These are phyloP conservation scores for Onychomys leucogaster DNA, from an alignment of 2,797 vertebrate genomes.

Conservation along the genomic window DNA sequence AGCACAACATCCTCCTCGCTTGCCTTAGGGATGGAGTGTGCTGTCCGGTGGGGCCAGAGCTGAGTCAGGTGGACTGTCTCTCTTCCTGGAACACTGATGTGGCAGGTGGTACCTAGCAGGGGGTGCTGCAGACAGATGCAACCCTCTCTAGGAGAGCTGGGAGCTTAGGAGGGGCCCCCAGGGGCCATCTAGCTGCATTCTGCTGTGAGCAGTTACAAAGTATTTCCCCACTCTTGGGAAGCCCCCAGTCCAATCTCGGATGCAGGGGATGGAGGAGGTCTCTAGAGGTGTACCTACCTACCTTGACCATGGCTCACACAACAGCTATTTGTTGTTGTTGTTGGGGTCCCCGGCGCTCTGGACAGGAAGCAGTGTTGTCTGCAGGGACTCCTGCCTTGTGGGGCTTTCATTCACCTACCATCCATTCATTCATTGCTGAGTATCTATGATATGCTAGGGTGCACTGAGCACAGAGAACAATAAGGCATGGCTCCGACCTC, in stretches of 20 bases:
- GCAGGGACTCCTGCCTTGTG: not conserved
- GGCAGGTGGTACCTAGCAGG: constrained; percentile 58
- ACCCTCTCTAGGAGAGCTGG: not conserved
- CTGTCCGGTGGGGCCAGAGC: not conserved
- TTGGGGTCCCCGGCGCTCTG: not conserved
- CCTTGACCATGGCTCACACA: not conserved
- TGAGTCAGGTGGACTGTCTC: not conserved
- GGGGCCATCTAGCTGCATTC: not conserved
- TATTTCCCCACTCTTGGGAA: not conserved
- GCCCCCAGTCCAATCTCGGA: not conserved
- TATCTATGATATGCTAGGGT: not conserved
- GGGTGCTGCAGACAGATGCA: not conserved
- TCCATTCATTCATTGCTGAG: not conserved
- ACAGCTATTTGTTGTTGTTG: not conserved
- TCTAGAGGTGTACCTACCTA: not conserved
- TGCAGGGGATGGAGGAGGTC: not conserved
- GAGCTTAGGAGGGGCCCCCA: constrained; percentile 3
- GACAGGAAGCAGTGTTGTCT: not conserved
- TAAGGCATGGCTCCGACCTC: not conserved
- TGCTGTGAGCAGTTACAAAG: not conserved
- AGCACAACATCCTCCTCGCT: not conserved
- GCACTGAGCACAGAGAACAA: not conserved
- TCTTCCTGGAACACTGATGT: not conserved
- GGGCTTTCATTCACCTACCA: not conserved
- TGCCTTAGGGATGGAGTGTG: not conserved